phyloP scores from a whole-genome alignment of 2,113 vertebrate species.

The Erythrolamprus reginae region DNA sequence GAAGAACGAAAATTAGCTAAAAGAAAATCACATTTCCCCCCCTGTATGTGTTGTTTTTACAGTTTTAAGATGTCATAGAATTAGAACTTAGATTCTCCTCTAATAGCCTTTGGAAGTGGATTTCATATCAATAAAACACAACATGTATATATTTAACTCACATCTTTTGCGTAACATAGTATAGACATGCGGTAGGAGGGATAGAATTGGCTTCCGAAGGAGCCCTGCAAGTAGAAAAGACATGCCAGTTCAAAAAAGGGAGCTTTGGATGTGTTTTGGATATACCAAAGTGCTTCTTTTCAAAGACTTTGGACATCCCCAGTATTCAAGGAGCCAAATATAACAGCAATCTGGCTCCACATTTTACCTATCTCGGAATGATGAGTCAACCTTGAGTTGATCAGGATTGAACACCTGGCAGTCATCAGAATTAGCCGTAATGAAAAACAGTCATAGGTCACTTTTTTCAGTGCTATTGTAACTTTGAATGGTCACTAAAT shows the following conservation, averaged over 20 bases:
- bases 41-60: neutral
- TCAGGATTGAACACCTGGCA: neutral
- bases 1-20: neutral
- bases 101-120: neutral
- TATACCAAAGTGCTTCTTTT: neutral
- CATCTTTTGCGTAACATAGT: neutral
- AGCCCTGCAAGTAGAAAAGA: neutral
- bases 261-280: neutral
- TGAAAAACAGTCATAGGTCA: neutral
- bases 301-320: neutral
- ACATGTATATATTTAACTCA: neutral
- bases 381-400: neutral
- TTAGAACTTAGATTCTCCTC: too few relatives aligned
- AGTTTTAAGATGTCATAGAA: neutral
- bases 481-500: neutral
- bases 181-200: neutral
- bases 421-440: neutral
- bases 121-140: neutral
- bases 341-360: neutral
- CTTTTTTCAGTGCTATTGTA: neutral
- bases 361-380: neutral
- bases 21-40: neutral
- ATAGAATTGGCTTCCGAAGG: neutral
- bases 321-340: neutral
- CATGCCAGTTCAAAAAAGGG: neutral